Conservation (phyloP, 2,888 invertebrate genomes). For the Nematopogon swammerdamellus region DNA sequence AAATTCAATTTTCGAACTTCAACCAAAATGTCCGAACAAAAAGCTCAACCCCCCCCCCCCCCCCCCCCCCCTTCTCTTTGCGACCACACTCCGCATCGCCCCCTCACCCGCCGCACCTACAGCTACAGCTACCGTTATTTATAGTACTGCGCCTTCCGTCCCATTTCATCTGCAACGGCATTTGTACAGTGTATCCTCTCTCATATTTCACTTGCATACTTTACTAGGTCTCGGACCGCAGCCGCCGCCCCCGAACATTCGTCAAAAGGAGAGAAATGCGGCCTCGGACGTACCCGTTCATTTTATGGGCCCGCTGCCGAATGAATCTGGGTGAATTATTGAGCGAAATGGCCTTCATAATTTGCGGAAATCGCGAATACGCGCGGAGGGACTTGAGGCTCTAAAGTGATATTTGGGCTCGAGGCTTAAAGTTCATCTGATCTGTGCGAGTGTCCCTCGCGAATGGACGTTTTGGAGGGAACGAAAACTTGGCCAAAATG, state of each 20-base stretch:
- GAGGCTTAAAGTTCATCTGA: no score
- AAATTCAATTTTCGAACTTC: no score
- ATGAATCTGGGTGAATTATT: not conserved
- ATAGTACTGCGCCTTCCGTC: not conserved
- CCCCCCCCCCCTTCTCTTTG: no score
- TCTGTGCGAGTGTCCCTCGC: no score
- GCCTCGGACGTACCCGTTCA: not conserved
- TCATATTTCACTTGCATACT: slow-evolving; percentile 40
- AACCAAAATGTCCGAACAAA: no score
- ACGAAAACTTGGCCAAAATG: no score
- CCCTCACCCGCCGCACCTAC: not conserved
- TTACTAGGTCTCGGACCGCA: slow-evolving; percentile 28
- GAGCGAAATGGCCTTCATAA: not conserved
- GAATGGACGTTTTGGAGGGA: no score
- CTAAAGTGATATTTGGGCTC: not conserved
- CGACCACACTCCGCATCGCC: no score
- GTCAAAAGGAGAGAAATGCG: slow-evolving; percentile 20
- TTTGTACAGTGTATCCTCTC: slow-evolving; percentile 21
- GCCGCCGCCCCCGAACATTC: slow-evolving; percentile 22
- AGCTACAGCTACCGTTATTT: not conserved
- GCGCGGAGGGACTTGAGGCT: not conserved
- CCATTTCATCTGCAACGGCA: slow-evolving; percentile 27
- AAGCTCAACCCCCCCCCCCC: no score
- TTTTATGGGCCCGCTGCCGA: not conserved
- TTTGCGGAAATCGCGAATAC: not conserved